phyloP scores from a whole-genome alignment of 2,113 vertebrate species.

The Herpetotheres cachinnans region DNA sequence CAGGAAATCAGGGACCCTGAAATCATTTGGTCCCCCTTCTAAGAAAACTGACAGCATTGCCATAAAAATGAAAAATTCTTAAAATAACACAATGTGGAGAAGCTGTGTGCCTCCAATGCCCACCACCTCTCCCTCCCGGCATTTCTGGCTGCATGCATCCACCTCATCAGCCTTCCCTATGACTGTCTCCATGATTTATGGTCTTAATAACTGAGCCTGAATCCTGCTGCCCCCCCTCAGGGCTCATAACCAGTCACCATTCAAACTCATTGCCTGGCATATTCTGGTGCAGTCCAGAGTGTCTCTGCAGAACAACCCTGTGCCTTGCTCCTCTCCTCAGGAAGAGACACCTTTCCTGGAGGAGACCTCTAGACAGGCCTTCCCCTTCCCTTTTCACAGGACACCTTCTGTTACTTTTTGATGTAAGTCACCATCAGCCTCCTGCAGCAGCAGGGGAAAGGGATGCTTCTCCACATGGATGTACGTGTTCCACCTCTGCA shows the following conservation, averaged over 20 bases:
- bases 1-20: neutral
- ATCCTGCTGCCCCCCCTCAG: neutral
- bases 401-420: neutral
- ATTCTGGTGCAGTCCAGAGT: neutral
- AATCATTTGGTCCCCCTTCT: slow-evolving; percentile 1
- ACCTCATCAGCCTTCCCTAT: slow-evolving; percentile 36
- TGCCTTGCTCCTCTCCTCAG: neutral
- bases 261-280: rapidly evolving
- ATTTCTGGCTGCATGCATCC: neutral
- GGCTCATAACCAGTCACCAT: slow-evolving; percentile 31
- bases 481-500: neutral
- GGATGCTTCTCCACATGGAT: neutral
- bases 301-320: neutral
- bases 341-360: neutral
- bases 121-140: neutral
- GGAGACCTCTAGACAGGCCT: neutral
- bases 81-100: slow-evolving; percentile 30
- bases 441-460: neutral
- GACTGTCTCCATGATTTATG: slow-evolving; percentile 69
- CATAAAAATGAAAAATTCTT: slow-evolving; percentile 61
- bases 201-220: slow-evolving; percentile 67
- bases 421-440: neutral
- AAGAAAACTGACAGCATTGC: neutral
- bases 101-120: neutral
- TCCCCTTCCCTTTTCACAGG: neutral